Evolutionary conservation across 2,113 vertebrate genomes (phyloP), one percentile per base, ranked within the genome.

Genomic region (Psittacara wagleri): DNA sequence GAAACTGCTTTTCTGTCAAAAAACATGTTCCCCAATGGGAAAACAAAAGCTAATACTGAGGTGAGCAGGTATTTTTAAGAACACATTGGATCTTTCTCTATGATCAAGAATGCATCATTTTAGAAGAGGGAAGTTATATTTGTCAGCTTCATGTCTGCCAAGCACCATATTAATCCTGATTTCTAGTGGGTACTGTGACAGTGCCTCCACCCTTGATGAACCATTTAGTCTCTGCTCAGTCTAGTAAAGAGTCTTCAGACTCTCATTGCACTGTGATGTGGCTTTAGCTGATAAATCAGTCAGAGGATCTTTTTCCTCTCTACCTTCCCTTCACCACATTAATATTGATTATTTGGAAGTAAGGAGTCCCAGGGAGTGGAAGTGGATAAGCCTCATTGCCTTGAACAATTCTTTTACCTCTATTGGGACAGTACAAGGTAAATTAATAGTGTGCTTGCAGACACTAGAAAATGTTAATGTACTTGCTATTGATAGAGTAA

Each of bases 361-460:
- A 98, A 98, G 97, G 78, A 97, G 97, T 98, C 98, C 98, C 98
- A 97, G 90, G 96, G 98, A 98, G 97, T 97, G 96, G 97, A 98
- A 98, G 98, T 22, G 90, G 98, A 98, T 98, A 97, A 13, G 97
- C 98, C 98, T 98, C 97, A 97, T 98, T 98, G 98, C 97, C 97
- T 98, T 96, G 94, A 98, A 98, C 98, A 98, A 98, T 98, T 98
- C 97, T 96, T 98, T 94, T 95, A 95, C 96, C 98, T 97, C 98
- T 98, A 93, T 97, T 98, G 98, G 98, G 98, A 98, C 97, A 96
- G 97, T 97, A 97, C 97, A 96, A 95, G 97, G 98, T 98, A 98
- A 98, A 98, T 99, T 98, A 98, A 98, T 98, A 98, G 98, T 97
- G 98, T 97, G 97, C 98, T 98, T 98, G 97, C 97, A 98, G 98